phyloP scores from a whole-genome alignment of 2,797 vertebrate genomes.

The Bryconaethiops microstoma region DNA sequence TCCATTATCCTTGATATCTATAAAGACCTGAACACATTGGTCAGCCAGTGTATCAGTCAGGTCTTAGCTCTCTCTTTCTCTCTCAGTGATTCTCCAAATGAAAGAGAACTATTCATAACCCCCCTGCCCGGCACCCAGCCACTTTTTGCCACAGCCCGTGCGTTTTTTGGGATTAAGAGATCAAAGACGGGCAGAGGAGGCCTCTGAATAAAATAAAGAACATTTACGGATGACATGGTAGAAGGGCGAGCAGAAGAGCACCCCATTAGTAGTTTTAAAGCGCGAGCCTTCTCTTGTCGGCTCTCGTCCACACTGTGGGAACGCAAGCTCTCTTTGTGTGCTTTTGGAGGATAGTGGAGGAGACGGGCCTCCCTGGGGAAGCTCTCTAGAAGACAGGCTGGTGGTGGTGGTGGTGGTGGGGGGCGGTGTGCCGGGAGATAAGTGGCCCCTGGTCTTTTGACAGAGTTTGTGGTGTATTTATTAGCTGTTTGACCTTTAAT shows the following conservation, averaged over 20 bases:
- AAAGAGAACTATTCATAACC: constrained; percentile 36
- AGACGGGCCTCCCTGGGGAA: constrained; percentile 36
- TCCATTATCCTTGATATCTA: no score
- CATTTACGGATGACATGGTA: constrained; percentile 37
- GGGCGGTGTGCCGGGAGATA: constrained; percentile 6
- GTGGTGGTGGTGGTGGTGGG: neutral
- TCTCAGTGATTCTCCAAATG: neutral
- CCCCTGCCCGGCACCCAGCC: constrained; percentile 21
- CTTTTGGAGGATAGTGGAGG: constrained; percentile 17
- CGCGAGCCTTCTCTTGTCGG: constrained; percentile 23
- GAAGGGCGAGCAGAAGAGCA: constrained; percentile 26
- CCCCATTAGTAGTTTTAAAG: constrained; percentile 51
- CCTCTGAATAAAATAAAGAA: constrained; percentile 49
- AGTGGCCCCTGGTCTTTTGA: constrained; percentile 30
- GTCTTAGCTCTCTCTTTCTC: neutral
- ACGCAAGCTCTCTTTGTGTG: constrained; percentile 15
- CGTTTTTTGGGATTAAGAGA: constrained; percentile 41
- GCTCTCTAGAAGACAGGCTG: constrained; percentile 19
- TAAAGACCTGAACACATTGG: neutral
- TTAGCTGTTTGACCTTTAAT: constrained; percentile 49
- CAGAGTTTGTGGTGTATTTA: constrained; percentile 50
- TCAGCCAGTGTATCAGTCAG: neutral
- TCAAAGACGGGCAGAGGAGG: constrained; percentile 32
- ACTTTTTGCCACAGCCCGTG: constrained; percentile 1
- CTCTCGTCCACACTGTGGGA: constrained; percentile 1